Evolutionary conservation across 2,888 invertebrate genomes (phyloP), one percentile per base, ranked within the genome.

Genomic region (Cantharis lateralis): DNA sequence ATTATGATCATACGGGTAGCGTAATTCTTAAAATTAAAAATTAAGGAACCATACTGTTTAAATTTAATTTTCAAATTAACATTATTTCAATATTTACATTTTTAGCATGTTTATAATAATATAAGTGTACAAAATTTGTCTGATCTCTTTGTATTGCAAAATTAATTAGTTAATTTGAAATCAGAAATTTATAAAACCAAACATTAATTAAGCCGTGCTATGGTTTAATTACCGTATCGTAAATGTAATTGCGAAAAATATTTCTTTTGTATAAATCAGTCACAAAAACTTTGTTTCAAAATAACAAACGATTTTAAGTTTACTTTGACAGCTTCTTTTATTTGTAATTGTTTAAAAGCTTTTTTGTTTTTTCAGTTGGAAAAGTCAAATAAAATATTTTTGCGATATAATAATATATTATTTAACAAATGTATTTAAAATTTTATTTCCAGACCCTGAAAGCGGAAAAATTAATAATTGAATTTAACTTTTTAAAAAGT

Each of bases 331-430:
- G 64, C 64, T 64, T 64, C 64, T 64, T 64, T 64, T 64, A 20
- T 64, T 64, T 64, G 20, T 64, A 64, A 64, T 64, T 64, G 64
- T 64, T 64, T 64, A 18, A 64, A 64, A 64, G 64, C 64, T 64
- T 64, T 64, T 64, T 64, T 13, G 64, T 16, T 64, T 64, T 64
- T 18, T 18, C 18, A 64, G 64, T 64, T 64, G 15, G 13, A 15
- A 64, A 64, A n/a, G 20, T 64, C 20, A 16, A 64, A 64, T 64
- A 20, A 20, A 64, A 64, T 15, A 64, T 18, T 64, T 64, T 64
- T 32, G 32, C 32, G 13, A 24, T 24, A 24, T 24, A 24, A 24
- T 24, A 32, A n/a, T n/a, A n/a, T n/a, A n/a, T n/a, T 32, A 32
- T 32, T 32, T 32, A 32, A 13, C 32, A 32, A 32, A 32, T 32